These are phyloP conservation scores for Cheilosia vulpina DNA, from an alignment of 2,888 invertebrate species.

Conservation along the genomic window DNA sequence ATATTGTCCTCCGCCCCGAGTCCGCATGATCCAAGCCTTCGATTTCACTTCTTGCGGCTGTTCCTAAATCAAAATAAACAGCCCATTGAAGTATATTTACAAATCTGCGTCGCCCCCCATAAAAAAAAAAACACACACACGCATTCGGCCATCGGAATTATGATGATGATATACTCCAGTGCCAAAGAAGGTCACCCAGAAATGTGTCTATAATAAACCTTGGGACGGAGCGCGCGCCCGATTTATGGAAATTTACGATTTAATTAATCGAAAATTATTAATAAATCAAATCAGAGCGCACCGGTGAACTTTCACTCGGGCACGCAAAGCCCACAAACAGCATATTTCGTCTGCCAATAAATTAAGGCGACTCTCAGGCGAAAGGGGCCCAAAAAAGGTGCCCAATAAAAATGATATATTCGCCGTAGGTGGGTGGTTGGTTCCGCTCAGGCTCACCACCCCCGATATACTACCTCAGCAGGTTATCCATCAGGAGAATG, in stretches of 20 bases:
- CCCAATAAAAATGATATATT: conserved; percentile 70
- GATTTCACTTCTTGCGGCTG: conserved; percentile 66
- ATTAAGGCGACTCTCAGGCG: conserved; percentile 39
- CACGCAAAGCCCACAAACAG: conserved; percentile 48
- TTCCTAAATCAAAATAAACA: conserved; percentile 70
- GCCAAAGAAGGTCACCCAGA: conserved; percentile 60
- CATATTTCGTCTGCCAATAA: conserved; percentile 61
- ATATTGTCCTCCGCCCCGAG: background rate
- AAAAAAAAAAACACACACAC: conserved; percentile 8
- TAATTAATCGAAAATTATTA: conserved; percentile 74
- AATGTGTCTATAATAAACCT: conserved; percentile 7
- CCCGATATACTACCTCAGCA: conserved; percentile 48
- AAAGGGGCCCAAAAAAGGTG: conserved; percentile 47
- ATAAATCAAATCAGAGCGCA: conserved; percentile 62
- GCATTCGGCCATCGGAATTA: conserved; percentile 61
- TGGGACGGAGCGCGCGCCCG: conserved; percentile 13
- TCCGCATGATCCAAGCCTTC: conserved; percentile 29
- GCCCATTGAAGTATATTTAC: conserved; percentile 45
- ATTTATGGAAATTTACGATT: conserved; percentile 74
- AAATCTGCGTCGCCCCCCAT: conserved; percentile 12
- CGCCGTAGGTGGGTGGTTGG: background rate
- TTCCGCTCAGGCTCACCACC: conserved; percentile 12
- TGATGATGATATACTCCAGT: conserved; percentile 62
- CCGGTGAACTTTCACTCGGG: conserved; percentile 53
- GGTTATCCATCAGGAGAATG: conserved; percentile 64